Base-by-base conservation (phyloP, 37 sponge, comb jelly and placozoan species). In the Cladorhizidae sp. region DNA sequence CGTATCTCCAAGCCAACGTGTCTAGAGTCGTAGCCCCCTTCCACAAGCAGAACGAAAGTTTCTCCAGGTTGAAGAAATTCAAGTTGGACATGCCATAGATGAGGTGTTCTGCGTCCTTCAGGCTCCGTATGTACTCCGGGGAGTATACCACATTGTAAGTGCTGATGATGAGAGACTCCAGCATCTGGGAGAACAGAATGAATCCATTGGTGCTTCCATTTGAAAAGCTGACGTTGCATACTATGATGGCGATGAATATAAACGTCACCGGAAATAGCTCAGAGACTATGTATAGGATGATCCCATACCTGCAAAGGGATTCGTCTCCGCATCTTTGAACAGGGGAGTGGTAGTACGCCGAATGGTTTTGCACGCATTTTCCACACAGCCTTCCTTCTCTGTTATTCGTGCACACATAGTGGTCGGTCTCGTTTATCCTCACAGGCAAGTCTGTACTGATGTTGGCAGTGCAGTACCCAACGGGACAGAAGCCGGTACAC, bases 41-140 rank as follows among this genome's bases (percentile, higher is more conserved):
- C 70, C 57, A 85, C 21, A 77, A 40, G 72, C 85, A 85, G 57
- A 77, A 85, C 15, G 85, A 85, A 2, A 85, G 63, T 0, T 25
- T 7, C 6, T 70, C 63, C 22, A 69, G 31, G 67, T 22, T 23
- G 72, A 85, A 85, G 64, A 85, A 85, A 28, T 77, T 51, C 33
- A 85, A 21, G 22, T 67, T 85, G 41, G 77, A 68, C 25, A 77
- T 21, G 8, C 26, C 29, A 64, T 64, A 64, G 21, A 64, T 64
- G 7, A 22, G 18, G 18, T 63, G 64, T 9, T 63, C 8, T n/a
- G 21, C 8, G 18, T 25, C 8, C 18, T 18, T 63, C 28, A 26
- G 21, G 26, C 12, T 25, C 8, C 26, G 9, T 63, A 26, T 8
- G 26, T 12, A 12, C 21, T 26, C 29, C 12, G 12, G 9, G 23